These are phyloP conservation scores for Mus minutoides DNA, from an alignment of 2,797 vertebrate species.

Conservation along the genomic window DNA sequence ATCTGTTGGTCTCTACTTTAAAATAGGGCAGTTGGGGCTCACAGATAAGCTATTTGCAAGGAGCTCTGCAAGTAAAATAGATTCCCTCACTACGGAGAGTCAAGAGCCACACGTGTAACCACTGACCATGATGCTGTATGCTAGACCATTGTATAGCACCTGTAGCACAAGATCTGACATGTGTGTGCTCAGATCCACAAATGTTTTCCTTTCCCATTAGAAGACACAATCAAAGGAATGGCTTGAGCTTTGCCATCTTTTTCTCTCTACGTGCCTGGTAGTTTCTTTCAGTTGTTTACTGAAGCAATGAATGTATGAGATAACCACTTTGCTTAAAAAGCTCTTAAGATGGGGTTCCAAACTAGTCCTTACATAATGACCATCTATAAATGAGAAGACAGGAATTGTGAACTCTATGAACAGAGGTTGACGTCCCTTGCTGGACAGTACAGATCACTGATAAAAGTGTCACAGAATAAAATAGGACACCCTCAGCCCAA, in stretches of 20 bases:
- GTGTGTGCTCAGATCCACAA: not conserved
- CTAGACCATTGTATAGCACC: rapidly evolving
- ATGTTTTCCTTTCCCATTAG: not conserved
- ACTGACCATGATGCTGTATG: not conserved
- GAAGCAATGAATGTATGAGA: not conserved
- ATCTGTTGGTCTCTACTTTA: not conserved
- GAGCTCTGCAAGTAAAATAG: not conserved
- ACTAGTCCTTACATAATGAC: not conserved
- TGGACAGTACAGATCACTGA: not conserved
- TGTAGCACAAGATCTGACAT: not conserved
- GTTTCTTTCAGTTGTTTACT: conserved; percentile 23
- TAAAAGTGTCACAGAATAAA: not conserved
- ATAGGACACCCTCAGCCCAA: not conserved
- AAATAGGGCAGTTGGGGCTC: not conserved
- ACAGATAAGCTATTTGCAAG: not conserved
- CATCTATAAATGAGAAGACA: conserved; percentile 19
- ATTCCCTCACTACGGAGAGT: not conserved
- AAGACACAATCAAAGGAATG: not conserved
- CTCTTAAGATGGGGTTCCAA: not conserved
- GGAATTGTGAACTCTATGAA: not conserved
- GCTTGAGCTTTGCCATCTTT: not conserved
- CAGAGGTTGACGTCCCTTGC: not conserved
- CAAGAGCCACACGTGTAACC: not conserved
- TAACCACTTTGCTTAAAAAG: not conserved
- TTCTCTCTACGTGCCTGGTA: not conserved